Percentiles rank a stretch among this genome's conserved stretches.
phyloP scores from a whole-genome alignment of 2,113 vertebrate genomes.

The Beaufortia kweichowensis region DNA sequence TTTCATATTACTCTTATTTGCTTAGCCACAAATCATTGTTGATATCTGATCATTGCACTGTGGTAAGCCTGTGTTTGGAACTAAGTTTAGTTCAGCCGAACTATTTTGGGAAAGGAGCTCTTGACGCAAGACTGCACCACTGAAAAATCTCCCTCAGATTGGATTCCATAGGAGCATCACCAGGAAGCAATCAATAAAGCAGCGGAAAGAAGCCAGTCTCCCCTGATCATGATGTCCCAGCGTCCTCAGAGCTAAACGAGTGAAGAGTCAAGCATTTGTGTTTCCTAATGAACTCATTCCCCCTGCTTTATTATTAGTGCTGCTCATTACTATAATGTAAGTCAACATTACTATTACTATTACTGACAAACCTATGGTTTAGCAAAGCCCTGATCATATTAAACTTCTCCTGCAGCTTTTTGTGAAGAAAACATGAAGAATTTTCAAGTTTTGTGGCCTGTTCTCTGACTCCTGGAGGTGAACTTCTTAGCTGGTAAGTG shows the following conservation, averaged over 20 bases:
- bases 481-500: too few relatives aligned
- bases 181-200: constrained; percentile 54
- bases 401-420: too few relatives aligned
- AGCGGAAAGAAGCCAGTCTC: constrained; percentile 49
- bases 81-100: constrained; percentile 29
- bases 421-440: too few relatives aligned
- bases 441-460: too few relatives aligned
- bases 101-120: constrained; percentile 47
- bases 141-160: constrained; percentile 48
- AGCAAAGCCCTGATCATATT: too few relatives aligned
- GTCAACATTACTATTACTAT: not conserved
- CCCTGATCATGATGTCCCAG: constrained; percentile 49
- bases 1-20: constrained; percentile 24
- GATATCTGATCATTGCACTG: constrained; percentile 36
- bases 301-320: not conserved
- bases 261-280: constrained; percentile 17
- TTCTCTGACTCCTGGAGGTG: too few relatives aligned
- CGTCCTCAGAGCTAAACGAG: constrained; percentile 42
- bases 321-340: too few relatives aligned
- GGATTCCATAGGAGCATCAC: constrained; percentile 50
- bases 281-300: constrained; percentile 33
- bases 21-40: constrained; percentile 40
- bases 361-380: not conserved
- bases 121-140: constrained; percentile 46
- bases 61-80: constrained; percentile 40